Conservation (phyloP, 1,140 invertebrate species). For the Heliconius himera region DNA sequence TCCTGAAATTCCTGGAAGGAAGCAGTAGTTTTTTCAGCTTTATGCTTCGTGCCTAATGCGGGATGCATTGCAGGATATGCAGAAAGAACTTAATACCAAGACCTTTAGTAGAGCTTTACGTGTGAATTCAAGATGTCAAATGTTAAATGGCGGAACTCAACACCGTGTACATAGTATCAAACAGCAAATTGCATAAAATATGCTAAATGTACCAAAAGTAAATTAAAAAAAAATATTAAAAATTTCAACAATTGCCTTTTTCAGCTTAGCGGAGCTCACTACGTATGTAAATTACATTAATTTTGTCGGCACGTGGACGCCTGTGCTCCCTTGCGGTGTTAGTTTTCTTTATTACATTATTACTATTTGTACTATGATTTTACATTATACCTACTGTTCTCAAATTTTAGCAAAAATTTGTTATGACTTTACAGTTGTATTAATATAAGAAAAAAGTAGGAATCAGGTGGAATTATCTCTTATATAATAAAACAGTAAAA, state of each 20-base stretch:
- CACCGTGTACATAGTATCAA: background rate
- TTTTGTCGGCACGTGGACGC: background rate
- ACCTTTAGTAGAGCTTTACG: too few species aligned
- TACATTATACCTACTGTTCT: background rate
- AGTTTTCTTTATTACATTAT: conserved; percentile 9
- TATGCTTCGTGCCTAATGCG: too few species aligned
- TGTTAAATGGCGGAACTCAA: too few species aligned
- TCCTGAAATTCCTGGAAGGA: too few species aligned
- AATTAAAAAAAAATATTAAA: background rate
- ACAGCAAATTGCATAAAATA: background rate
- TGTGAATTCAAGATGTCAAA: too few species aligned
- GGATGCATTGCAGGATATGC: too few species aligned
- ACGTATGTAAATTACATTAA: conserved; percentile 13
- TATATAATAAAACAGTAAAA: too few species aligned
- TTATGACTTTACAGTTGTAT: too few species aligned
- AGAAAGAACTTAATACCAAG: too few species aligned
- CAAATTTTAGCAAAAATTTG: background rate
- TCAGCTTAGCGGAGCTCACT: background rate
- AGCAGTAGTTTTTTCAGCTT: too few species aligned
- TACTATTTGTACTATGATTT: background rate
- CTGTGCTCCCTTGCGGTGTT: background rate
- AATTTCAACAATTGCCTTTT: background rate
- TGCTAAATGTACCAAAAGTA: background rate
- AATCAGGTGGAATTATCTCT: too few species aligned
- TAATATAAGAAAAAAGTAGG: too few species aligned